These are phyloP conservation scores for Charaxes varanes DNA, from an alignment of 1,140 invertebrate species.

Conservation along the genomic window DNA sequence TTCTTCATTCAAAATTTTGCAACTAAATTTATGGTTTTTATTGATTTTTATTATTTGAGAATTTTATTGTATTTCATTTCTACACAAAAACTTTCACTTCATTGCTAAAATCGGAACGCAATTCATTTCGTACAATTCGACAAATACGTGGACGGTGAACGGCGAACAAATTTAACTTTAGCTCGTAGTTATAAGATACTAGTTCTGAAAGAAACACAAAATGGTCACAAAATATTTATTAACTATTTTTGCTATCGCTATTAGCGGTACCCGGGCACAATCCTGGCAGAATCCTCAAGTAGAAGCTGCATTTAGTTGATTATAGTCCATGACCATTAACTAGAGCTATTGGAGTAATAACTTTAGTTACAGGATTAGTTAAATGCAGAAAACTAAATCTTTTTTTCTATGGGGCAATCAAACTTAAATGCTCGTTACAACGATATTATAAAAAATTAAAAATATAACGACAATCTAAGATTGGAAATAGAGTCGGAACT, in stretches of 20 bases:
- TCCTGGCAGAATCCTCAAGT: conserved; percentile 79
- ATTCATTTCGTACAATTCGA: conserved; percentile 12
- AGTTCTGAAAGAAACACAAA: conserved; percentile 40
- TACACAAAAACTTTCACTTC: conserved; percentile 5
- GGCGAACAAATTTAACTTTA: conserved; percentile 18
- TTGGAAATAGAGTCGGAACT: conserved; percentile 47
- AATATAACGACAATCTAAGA: conserved; percentile 39
- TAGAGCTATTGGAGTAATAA: no score
- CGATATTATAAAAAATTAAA: no score
- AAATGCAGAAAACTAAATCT: neutral
- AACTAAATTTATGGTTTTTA: no score
- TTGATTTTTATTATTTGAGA: no score
- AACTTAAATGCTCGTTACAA: no score
- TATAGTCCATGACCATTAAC: no score
- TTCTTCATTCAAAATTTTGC: no score
- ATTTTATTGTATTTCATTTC: no score
- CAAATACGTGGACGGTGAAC: conserved; percentile 19
- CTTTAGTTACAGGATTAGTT: neutral
- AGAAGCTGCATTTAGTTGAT: conserved; percentile 76
- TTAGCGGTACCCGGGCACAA: conserved; percentile 34
- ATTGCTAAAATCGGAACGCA: conserved; percentile 8
- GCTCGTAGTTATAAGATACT: conserved; percentile 28
- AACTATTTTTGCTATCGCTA: conserved; percentile 34
- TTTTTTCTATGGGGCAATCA: no score
- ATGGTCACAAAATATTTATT: conserved; percentile 59